A percentile compares a stretch with the other conserved stretches of the same genome.
phyloP scores from a whole-genome alignment of 2,113 vertebrate species.

The Mus spicilegus region DNA sequence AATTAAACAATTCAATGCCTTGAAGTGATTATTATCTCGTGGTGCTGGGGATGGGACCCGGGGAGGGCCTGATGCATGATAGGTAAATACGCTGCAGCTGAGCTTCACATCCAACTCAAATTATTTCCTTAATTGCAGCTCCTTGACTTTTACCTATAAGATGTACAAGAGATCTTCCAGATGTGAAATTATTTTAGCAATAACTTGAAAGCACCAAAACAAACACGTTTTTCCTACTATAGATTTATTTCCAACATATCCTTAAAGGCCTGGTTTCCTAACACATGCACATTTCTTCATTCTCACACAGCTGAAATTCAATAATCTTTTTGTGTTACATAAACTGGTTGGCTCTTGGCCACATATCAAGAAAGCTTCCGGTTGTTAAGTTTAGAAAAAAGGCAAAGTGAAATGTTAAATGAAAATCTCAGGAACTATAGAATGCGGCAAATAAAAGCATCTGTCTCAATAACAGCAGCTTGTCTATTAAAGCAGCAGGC shows the following conservation, averaged over 20 bases:
- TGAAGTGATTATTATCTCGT: background rate
- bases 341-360: conserved; percentile 72
- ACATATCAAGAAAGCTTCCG: conserved; percentile 51
- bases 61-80: background rate
- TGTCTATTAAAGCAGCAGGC: background rate
- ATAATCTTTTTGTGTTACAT: conserved; percentile 69
- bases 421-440: conserved; percentile 53
- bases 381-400: background rate
- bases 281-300: conserved; percentile 36
- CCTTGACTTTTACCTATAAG: conserved; percentile 12
- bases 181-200: background rate
- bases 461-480: conserved; percentile 1
- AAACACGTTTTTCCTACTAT: conserved; percentile 49
- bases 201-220: background rate
- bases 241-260: conserved; percentile 26
- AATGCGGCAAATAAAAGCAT: conserved; percentile 7
- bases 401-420: conserved; percentile 16
- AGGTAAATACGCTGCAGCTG: background rate
- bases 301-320: conserved; percentile 65
- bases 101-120: background rate
- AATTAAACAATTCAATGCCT: conserved; percentile 7
- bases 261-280: background rate
- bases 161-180: background rate
- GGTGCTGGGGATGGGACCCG: background rate
- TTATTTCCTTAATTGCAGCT: background rate